Conservation (phyloP, 2,888 invertebrate genomes). For the Hipparchia sbordonii region DNA sequence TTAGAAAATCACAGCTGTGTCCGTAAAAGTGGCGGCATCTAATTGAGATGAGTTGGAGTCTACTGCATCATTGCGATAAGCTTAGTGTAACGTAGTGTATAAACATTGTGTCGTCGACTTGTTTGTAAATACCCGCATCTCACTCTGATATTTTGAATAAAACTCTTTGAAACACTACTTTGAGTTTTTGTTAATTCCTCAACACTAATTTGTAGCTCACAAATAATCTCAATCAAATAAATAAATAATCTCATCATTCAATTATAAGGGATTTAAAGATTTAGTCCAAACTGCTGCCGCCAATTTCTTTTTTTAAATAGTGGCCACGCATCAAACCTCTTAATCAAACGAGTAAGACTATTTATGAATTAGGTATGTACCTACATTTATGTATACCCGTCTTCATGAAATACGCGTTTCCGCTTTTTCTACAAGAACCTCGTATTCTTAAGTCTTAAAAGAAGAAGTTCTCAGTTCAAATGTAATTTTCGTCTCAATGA, state of each 20-base stretch:
- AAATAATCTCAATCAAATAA: not conserved
- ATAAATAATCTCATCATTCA: too few relatives aligned
- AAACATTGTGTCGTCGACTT: constrained; percentile 38
- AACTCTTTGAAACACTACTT: constrained; percentile 59
- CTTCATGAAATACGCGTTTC: too few relatives aligned
- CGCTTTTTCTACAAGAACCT: too few relatives aligned
- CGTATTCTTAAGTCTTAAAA: too few relatives aligned
- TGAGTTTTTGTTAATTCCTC: constrained; percentile 39
- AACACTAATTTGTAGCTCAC: not conserved
- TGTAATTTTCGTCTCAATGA: too few relatives aligned
- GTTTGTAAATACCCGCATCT: constrained; percentile 70
- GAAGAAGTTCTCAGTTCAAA: too few relatives aligned
- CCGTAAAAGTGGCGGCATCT: not conserved
- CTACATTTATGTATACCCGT: too few relatives aligned
- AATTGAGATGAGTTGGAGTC: constrained; percentile 10
- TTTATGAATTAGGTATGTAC: too few relatives aligned
- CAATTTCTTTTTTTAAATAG: too few relatives aligned
- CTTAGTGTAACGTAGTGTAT: constrained; percentile 19
- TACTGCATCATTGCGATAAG: not conserved
- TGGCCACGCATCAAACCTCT: too few relatives aligned
- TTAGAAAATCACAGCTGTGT: not conserved
- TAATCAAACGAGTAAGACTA: too few relatives aligned
- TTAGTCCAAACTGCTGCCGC: not conserved
- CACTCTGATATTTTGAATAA: constrained; percentile 75
- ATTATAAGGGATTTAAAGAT: not conserved